Conservation (phyloP, 2,113 vertebrate species). For the Vireo altiloquus region DNA sequence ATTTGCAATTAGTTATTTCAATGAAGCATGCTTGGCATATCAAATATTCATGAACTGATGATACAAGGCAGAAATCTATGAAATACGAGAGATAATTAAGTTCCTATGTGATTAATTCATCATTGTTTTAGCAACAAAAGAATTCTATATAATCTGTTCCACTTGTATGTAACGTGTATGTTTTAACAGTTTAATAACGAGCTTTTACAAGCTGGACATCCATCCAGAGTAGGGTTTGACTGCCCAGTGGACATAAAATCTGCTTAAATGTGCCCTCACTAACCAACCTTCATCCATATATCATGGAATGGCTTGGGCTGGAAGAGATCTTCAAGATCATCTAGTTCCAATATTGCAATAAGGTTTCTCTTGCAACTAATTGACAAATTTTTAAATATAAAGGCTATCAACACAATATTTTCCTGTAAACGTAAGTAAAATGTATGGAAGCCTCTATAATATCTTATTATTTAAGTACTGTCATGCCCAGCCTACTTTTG, state of each 20-base stretch:
- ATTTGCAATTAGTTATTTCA: constrained; percentile 77
- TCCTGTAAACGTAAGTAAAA: not conserved
- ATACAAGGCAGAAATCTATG: constrained; percentile 67
- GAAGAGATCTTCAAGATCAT: not conserved
- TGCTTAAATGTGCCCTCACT: not conserved
- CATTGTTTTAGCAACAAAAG: constrained; percentile 30
- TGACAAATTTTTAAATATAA: not conserved
- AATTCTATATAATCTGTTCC: not conserved
- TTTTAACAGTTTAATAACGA: not conserved
- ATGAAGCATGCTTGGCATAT: constrained; percentile 68
- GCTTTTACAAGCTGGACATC: not conserved
- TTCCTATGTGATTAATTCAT: constrained; percentile 52
- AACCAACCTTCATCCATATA: not conserved
- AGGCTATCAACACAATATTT: not conserved
- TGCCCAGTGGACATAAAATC: not conserved
- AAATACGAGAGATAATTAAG: constrained; percentile 55
- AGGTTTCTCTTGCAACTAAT: not conserved
- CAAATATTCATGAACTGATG: constrained; percentile 76
- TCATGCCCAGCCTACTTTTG: not conserved
- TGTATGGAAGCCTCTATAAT: not conserved
- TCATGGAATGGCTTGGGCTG: not conserved
- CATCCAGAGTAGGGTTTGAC: not conserved
- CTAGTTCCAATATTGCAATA: not conserved
- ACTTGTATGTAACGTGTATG: not conserved
- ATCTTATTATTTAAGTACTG: not conserved